A percentile compares a stretch with the other conserved stretches of the same genome.
phyloP scores from a whole-genome alignment of 1,140 invertebrate species.

The Monomorium pharaonis region DNA sequence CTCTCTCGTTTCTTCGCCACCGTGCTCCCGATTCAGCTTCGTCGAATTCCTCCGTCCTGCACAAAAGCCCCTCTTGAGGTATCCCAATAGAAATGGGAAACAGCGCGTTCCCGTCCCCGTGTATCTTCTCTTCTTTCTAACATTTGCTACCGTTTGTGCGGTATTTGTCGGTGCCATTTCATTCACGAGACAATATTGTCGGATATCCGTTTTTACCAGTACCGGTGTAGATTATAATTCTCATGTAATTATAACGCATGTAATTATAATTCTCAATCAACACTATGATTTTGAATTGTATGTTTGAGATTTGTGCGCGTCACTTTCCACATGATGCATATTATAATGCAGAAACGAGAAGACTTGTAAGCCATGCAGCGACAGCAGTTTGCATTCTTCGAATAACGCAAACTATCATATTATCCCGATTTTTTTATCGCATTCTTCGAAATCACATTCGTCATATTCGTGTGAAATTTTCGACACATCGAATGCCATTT shows the following conservation, averaged over 20 bases:
- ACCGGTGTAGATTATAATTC: not conserved
- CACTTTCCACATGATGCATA: not conserved
- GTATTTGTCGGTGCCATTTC: constrained; percentile 36
- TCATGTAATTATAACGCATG: not conserved
- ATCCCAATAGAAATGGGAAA: constrained; percentile 56
- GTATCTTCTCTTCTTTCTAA: constrained; percentile 14
- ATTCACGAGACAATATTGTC: not conserved
- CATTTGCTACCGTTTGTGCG: constrained; percentile 49
- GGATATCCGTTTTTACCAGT: not conserved
- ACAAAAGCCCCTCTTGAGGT: constrained; percentile 34
- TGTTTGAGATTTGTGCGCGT: constrained; percentile 3
- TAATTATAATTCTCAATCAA: not conserved
- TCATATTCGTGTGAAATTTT: constrained; percentile 4
- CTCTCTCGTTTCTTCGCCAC: constrained; percentile 26
- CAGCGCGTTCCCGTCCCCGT: not conserved
- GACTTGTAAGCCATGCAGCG: not conserved
- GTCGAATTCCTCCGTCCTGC: constrained; percentile 63
- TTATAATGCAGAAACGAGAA: not conserved
- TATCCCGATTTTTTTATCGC: not conserved
- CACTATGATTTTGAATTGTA: not conserved
- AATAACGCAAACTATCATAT: not conserved
- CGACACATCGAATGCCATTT: constrained; percentile 39
- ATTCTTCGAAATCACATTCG: not conserved
- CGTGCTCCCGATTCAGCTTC: constrained; percentile 62
- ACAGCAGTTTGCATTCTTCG: not conserved